Evolutionary conservation across 2,888 invertebrate species (phyloP), one percentile per base, ranked within the genome.

Genomic region (Erannis defoliaria): DNA sequence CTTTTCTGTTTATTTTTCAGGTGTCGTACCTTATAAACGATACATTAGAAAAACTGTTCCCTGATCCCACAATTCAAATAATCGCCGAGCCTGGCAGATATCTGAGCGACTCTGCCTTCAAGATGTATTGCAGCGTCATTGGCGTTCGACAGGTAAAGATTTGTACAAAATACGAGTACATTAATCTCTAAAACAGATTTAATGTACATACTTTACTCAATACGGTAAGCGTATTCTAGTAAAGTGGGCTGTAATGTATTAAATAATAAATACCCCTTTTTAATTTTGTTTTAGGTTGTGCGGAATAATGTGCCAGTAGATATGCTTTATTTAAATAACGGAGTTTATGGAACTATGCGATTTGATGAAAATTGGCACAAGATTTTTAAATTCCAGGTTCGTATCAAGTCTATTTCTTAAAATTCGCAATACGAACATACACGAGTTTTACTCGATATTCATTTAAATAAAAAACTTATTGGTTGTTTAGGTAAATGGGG

Each of bases 71-170:
- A 0, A 64, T 82, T 2, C 78, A 81, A 62, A 67, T 85, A 5
- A 71, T 82, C 18, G 77, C 81, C 0, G 82, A 81, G 43, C 81
- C 81, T 3, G 82, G 84, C 0, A 59, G 81, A 50, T 84, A 82
- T 38, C 23, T 84, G 6, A 71, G 76, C 35, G 79, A 80, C 26
- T 75, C 78, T 2, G 71, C 81, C 0, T 67, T 67, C 42, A 75
- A 71, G 1, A 55, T 81, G 6, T 83, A 80, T 48, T 78, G 76
- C 64, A 82, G 66, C 37, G 73, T 83, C 18, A 74, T 61, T 46
- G 77, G 76, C 18, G 64, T 80, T 4, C 67, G 75, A 42, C 64
- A 58, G 66, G 82, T 83, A 71, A 71, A 69, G 57, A 38, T 14
- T 18, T 46, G 2, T 6, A 14, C 1, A 2, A 26, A 45, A 23